Percentiles rank a stretch among this genome's conserved stretches.
Conservation (phyloP, 2,113 vertebrate species). For the Ondatra zibethicus region DNA sequence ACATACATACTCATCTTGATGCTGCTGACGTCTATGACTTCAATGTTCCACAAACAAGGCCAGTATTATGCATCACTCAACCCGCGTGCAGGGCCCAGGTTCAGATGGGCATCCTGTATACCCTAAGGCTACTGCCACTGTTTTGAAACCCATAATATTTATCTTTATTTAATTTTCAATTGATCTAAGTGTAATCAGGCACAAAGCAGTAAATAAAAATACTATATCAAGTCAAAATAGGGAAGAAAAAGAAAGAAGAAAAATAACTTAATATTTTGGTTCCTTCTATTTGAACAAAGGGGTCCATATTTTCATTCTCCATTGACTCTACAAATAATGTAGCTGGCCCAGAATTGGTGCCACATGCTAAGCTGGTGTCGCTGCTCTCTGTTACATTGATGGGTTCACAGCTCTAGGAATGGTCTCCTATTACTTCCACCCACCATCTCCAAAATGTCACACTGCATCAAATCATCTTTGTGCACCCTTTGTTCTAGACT, state of each 20-base stretch:
- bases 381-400: not conserved
- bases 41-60: not conserved
- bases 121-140: not conserved
- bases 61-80: not conserved
- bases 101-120: not conserved
- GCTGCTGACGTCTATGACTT: not conserved
- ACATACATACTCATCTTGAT: not conserved
- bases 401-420: not conserved
- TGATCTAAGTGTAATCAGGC: not conserved
- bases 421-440: not conserved
- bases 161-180: not conserved
- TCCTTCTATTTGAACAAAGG: not conserved
- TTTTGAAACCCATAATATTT: conserved; percentile 9
- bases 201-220: not conserved
- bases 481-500: not conserved
- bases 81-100: not conserved
- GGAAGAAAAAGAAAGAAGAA: not conserved
- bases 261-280: not conserved
- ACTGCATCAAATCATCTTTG: not conserved
- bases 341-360: not conserved
- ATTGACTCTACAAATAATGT: not conserved
- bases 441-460: not conserved
- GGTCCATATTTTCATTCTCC: not conserved
- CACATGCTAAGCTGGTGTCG: not conserved
- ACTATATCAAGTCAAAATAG: not conserved